Base-by-base conservation (phyloP, 2,113 vertebrate species). In the Centropristis striata region DNA sequence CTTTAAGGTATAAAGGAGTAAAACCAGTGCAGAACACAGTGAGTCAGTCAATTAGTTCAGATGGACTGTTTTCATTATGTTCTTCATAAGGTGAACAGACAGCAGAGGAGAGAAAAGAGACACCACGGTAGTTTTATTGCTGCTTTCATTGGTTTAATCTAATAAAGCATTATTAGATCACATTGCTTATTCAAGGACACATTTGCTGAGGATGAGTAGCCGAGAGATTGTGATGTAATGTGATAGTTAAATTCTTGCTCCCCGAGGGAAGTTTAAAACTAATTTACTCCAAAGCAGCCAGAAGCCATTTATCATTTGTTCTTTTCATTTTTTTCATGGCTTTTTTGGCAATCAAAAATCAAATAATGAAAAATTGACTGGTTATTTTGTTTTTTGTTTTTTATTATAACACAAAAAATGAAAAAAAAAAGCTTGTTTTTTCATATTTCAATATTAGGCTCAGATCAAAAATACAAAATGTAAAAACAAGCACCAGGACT, bases 151-250 rank as follows among this genome's bases (percentile, higher is more conserved):
- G 28, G 25, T 60, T n/a, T 74, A 23, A 82, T 84, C 68, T 60
- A 47, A 70, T 71, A 14, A 71, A 63, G 20, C 55, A 71, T 57
- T 42, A 65, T 76, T 65, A 76, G 64, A 73, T 83, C 47, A 66
- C 18, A 75, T 77, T 71, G 21, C 12, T 68, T 72, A 83, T 83
- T 71, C 63, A 47, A 84, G 37, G 58, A 50, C 51, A 70, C 16
- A 69, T 80, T 66, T 42, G 46, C 25, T 57, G 53, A 53, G n/a
- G 50, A 47, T 80, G 53, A 71, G 39, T 64, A 75, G 36, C 73
- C n/a, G 54, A 44, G 44, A 50, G 27, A 66, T 36, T 57, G 66
- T 46, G 51, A 47, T 60, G 36, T 37, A 57, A 77, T 80, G 25
- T 54, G 37, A 41, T 63, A 46, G 53, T 70, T 83, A 37, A 53